Evolutionary conservation across 2,888 invertebrate genomes (phyloP).

Genomic region (Rhimphoctona megacephalus): DNA sequence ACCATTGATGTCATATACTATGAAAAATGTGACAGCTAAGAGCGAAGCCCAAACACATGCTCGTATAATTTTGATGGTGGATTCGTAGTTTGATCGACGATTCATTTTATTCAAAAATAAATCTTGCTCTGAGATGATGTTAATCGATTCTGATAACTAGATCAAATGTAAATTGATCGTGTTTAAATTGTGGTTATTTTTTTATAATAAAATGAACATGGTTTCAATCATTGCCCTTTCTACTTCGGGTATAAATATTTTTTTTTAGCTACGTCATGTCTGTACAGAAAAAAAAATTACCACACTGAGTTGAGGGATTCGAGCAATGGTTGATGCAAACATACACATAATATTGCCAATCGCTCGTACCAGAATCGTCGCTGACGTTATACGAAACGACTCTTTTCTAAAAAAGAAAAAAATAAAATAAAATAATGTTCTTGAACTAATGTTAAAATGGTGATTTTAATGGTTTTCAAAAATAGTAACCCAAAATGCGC

Average conservation of each 20-base stretch:
- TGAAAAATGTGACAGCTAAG: neutral
- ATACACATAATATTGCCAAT: constrained; percentile 41
- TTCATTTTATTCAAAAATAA: constrained; percentile 56
- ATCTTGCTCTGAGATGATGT: constrained; percentile 44
- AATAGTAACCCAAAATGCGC: neutral
- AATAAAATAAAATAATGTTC: neutral
- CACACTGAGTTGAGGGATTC: constrained; percentile 54
- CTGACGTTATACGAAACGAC: neutral
- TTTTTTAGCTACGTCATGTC: neutral
- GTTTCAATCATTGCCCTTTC: neutral
- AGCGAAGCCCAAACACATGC: constrained; percentile 47
- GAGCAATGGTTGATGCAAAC: constrained; percentile 24
- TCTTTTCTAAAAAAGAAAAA: neutral
- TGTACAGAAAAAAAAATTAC: constrained; percentile 26
- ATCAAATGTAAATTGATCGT: neutral
- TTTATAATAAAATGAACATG: neutral
- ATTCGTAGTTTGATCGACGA: constrained; percentile 49
- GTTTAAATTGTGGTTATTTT: neutral
- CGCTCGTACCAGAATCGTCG: constrained; percentile 20
- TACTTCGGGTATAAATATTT: neutral
- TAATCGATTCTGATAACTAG: constrained; percentile 57
- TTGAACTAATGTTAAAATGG: neutral
- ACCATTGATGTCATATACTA: constrained; percentile 45
- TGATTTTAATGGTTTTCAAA: neutral
- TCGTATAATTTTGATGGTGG: constrained; percentile 33